Evolutionary conservation across 2,113 vertebrate species (phyloP).

Genomic region (Hemiscyllium ocellatum): DNA sequence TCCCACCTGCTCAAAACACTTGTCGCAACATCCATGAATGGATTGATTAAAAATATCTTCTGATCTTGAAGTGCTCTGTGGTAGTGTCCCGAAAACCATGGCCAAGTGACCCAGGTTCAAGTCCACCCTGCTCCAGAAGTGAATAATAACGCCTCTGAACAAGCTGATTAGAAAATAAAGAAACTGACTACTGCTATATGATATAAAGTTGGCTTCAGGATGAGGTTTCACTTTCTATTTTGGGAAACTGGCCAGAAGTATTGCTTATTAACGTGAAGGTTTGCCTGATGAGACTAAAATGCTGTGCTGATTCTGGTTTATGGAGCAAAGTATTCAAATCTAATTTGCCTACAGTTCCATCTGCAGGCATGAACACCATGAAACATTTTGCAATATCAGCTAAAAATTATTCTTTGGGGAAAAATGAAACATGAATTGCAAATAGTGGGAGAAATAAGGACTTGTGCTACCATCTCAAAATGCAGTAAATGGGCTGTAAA

Average conservation of each 20-base stretch:
- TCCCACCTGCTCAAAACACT: too few relatives aligned
- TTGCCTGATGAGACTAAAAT: not conserved
- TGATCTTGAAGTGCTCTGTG: too few relatives aligned
- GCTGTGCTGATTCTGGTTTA: not conserved
- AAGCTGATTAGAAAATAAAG: too few relatives aligned
- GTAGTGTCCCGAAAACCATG: too few relatives aligned
- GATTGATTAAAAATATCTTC: too few relatives aligned
- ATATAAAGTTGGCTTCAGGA: not conserved
- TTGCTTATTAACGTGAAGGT: not conserved
- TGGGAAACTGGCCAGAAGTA: not conserved
- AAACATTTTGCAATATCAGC: not conserved
- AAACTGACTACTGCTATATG: not conserved
- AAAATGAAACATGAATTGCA: conserved; percentile 17
- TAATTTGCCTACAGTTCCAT: not conserved
- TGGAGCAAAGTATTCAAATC: not conserved
- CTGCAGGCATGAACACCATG: not conserved
- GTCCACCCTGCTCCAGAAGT: too few relatives aligned
- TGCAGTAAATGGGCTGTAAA: not conserved
- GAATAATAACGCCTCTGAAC: too few relatives aligned
- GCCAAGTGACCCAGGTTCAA: too few relatives aligned
- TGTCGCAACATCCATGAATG: too few relatives aligned
- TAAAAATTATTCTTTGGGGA: not conserved
- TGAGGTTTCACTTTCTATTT: conserved; percentile 10
- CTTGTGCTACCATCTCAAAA: not conserved
- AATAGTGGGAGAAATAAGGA: not conserved